A percentile compares a stretch with the other conserved stretches of the same genome.
These are phyloP conservation scores for Chelon auratus DNA, from an alignment of 2,797 vertebrate genomes.

Conservation along the genomic window DNA sequence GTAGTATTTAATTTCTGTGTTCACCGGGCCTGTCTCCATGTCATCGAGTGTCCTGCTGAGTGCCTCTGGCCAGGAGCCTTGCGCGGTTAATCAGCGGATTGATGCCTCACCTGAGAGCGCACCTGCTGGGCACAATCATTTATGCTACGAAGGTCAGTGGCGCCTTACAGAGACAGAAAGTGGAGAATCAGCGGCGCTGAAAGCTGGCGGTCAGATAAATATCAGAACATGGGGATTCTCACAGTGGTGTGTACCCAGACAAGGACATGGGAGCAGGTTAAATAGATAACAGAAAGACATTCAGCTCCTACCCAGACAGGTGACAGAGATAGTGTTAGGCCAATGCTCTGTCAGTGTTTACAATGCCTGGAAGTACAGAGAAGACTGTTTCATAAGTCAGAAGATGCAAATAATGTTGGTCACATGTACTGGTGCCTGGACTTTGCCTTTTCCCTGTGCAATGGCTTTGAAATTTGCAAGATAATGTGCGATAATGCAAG, in stretches of 20 bases:
- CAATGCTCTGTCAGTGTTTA: slow-evolving; percentile 55
- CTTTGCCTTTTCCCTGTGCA: background rate
- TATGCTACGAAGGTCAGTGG: slow-evolving; percentile 64
- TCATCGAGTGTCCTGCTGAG: slow-evolving; percentile 58
- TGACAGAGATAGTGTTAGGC: slow-evolving; percentile 44
- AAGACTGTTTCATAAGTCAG: background rate
- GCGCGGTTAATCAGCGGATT: slow-evolving; percentile 79
- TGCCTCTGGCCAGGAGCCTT: slow-evolving; percentile 26
- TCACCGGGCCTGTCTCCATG: slow-evolving; percentile 67
- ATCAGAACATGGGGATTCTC: slow-evolving; percentile 11
- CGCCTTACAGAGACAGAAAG: slow-evolving; percentile 62
- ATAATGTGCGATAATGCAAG: too few species aligned
- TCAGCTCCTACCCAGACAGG: slow-evolving; percentile 48
- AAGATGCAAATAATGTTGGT: background rate
- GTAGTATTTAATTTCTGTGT: background rate
- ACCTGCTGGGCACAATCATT: slow-evolving; percentile 61
- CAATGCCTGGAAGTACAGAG: slow-evolving; percentile 45
- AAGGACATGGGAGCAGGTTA: background rate
- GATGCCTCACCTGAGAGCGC: slow-evolving; percentile 63
- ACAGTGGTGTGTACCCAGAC: background rate
- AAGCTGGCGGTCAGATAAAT: slow-evolving; percentile 30
- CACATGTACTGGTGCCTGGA: background rate
- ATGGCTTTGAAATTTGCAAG: too few species aligned
- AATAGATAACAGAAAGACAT: background rate
- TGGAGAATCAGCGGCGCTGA: slow-evolving; percentile 19